Evolutionary conservation across 2,888 invertebrate species (phyloP).

Genomic region (Drosophila cognata): DNA sequence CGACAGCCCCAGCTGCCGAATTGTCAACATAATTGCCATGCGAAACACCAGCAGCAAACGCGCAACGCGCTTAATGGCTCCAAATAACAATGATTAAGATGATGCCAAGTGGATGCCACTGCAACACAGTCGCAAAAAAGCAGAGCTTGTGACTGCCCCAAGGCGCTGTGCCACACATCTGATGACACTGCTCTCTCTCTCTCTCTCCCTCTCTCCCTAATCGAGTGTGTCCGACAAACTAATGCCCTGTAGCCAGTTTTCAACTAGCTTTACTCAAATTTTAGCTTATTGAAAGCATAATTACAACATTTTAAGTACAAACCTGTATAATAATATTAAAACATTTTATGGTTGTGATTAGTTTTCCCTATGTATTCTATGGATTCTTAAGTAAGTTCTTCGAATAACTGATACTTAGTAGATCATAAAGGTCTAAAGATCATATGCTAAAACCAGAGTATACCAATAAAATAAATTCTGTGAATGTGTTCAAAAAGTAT

Average conservation of each 20-base stretch:
- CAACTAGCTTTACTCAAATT: not conserved
- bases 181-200: slow-evolving; percentile 16
- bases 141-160: slow-evolving; percentile 8
- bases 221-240: not conserved
- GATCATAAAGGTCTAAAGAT: not conserved
- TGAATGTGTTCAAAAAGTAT: not conserved
- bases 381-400: not conserved
- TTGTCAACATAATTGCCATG: slow-evolving; percentile 76
- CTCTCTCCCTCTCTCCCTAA: not conserved
- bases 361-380: too few relatives aligned
- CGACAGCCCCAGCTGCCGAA: slow-evolving; percentile 53
- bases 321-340: not conserved
- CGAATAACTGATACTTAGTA: not conserved
- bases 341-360: not conserved
- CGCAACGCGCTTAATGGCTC: slow-evolving; percentile 67
- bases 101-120: slow-evolving; percentile 42
- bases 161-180: slow-evolving; percentile 15
- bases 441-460: too few relatives aligned
- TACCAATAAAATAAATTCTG: not conserved
- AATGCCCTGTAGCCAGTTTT: not conserved
- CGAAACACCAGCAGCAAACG: slow-evolving; percentile 74
- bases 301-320: not conserved
- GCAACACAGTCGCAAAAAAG: slow-evolving; percentile 1
- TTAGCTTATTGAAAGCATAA: not conserved
- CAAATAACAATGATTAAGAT: slow-evolving; percentile 79